These are phyloP conservation scores for Liodrosophila aerea DNA, from an alignment of 2,888 invertebrate genomes.

Conservation along the genomic window DNA sequence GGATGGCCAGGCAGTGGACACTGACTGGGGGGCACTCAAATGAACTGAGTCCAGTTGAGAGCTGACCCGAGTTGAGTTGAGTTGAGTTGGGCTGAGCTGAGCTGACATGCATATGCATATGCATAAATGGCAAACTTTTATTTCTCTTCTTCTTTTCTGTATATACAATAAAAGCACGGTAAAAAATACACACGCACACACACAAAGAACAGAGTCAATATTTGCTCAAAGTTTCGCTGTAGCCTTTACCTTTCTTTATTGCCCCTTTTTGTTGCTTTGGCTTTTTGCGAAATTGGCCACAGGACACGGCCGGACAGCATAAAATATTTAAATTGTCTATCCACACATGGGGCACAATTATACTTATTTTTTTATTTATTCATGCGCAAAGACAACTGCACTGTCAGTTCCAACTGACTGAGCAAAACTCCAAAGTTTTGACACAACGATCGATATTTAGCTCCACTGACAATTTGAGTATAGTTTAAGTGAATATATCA, in stretches of 20 bases:
- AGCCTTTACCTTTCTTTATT: constrained; percentile 24
- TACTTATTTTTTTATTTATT: no score
- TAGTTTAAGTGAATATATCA: no score
- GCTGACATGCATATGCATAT: constrained; percentile 49
- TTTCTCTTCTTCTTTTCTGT: no score
- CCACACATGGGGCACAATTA: constrained; percentile 8
- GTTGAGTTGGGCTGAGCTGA: constrained; percentile 29
- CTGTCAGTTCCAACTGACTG: no score
- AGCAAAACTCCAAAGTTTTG: no score
- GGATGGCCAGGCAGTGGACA: constrained; percentile 12
- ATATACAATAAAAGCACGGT: constrained; percentile 9
- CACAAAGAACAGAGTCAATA: constrained; percentile 56
- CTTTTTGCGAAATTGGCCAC: constrained; percentile 34
- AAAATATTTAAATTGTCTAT: constrained; percentile 35
- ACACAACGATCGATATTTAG: no score
- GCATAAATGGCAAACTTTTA: constrained; percentile 34
- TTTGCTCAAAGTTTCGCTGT: constrained; percentile 54
- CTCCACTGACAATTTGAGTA: no score
- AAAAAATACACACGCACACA: constrained; percentile 23
- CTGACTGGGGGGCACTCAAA: constrained; percentile 10
- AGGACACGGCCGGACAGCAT: constrained; percentile 30
- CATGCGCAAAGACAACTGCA: no score
- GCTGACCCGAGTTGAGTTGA: constrained; percentile 16
- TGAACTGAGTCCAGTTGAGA: constrained; percentile 21
- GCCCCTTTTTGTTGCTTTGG: constrained; percentile 23